Evolutionary conservation across 2,888 invertebrate genomes (phyloP), one percentile per base, ranked within the genome.

Genomic region (Scelioninae gen. 2): DNA sequence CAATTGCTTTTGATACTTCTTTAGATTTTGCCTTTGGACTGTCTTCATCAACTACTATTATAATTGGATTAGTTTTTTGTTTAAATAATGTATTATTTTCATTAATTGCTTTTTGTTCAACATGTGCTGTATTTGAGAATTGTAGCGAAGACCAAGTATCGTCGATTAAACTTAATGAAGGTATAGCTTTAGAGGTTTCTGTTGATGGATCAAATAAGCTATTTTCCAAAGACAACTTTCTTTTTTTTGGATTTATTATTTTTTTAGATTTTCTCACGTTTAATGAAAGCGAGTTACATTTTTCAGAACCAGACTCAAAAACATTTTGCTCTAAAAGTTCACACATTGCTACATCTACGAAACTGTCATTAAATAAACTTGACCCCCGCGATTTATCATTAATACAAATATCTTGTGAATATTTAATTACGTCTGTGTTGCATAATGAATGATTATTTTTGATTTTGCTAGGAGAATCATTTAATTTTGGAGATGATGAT

Each of bases 341-440:
- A 77, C 87, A 88, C 10, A 89, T 82, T 79, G 89, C 87, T 41
- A 87, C 85, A 76, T 90, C 89, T 41, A 90, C 76, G 25, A 88
- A 87, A 78, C 90, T 91, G 48, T 90, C 90, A 76, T 88, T 89
- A 80, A 91, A 91, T 46, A 90, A 80, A 82, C 87, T 89, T 1
- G 89, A 70, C 2, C 25, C 15, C 0, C 35, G 33, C 41, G 41
- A 43, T 28, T 50, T 57, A 1, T 63, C 41, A 28, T 58, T 63
- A 5, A 1, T 15, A 2, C 48, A 48, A 7, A 13, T 7, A 33
- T 61, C 11, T 9, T 33, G 11, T 1, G 33, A 18, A 22, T 28
- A 11, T 25, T 50, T 48, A 13, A 63, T 48, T 9, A 22, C 1
- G 22, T 63, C 45, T 16, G 5, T 22, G 0, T 39, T 15, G 5